Evolutionary conservation across 2,888 invertebrate species (phyloP).

Genomic region (Rhagium mordax): DNA sequence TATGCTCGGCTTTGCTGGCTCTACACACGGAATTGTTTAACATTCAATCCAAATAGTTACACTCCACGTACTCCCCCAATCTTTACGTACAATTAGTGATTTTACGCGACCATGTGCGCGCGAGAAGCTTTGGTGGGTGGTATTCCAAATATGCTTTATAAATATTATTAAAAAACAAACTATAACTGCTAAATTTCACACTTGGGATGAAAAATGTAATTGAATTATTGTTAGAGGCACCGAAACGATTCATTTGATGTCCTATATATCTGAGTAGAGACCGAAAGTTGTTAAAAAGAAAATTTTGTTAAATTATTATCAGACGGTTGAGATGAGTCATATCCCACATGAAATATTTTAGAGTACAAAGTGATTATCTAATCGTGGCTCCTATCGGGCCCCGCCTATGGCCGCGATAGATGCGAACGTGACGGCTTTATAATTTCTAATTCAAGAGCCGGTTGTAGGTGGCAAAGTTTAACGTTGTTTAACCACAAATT

Average conservation of each 20-base stretch:
- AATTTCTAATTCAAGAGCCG: conserved; percentile 26
- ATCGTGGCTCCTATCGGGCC: background rate
- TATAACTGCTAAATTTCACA: too few relatives aligned
- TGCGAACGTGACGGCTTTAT: conserved; percentile 24
- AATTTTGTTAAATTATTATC: too few relatives aligned
- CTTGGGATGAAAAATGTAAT: too few relatives aligned
- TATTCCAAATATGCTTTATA: too few relatives aligned
- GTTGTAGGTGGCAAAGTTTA: conserved; percentile 28
- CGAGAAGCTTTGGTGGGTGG: background rate
- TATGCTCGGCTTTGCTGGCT: conserved; percentile 13
- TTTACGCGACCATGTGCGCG: background rate
- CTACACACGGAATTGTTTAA: conserved; percentile 43
- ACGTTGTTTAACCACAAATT: conserved; percentile 32
- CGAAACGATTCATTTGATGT: too few relatives aligned
- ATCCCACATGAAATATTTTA: too few relatives aligned
- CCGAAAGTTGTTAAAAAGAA: too few relatives aligned
- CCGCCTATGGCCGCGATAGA: conserved; percentile 18
- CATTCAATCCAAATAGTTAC: conserved; percentile 42
- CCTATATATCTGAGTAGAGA: too few relatives aligned
- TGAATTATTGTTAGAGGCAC: too few relatives aligned
- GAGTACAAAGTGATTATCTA: too few relatives aligned
- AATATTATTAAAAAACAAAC: too few relatives aligned
- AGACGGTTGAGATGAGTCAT: too few relatives aligned
- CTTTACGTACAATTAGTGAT: conserved; percentile 14
- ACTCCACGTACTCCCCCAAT: conserved; percentile 2